Percentiles rank a stretch among this genome's conserved stretches.
Conservation (phyloP, 30 jellyfish, hydroid and myxozoan genomes). For the Mastigias papua region DNA sequence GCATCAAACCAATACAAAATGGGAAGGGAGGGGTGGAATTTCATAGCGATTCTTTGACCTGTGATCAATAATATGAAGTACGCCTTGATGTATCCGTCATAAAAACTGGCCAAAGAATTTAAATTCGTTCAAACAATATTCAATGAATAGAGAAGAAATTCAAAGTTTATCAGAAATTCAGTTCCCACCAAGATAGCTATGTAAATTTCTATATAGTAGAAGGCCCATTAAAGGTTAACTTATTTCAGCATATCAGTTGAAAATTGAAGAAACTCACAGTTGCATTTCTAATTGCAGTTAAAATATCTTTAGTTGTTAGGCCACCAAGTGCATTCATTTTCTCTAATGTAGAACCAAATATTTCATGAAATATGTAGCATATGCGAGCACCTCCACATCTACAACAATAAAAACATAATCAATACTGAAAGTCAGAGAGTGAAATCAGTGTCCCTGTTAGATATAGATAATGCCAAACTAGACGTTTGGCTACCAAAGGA, state of each 20-base stretch:
- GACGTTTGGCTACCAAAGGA: not conserved
- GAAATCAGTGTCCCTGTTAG: not conserved
- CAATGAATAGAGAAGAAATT: too few species aligned
- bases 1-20: too few species aligned
- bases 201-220: not conserved
- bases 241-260: not conserved
- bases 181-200: too few species aligned
- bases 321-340: conserved; percentile 89
- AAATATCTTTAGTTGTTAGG: conserved; percentile 83
- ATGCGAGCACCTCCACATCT: conserved; percentile 98
- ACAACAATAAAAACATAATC: not conserved
- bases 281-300: conserved; percentile 96
- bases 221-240: not conserved
- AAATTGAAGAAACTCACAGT: conserved; percentile 64
- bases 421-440: not conserved
- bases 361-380: conserved; percentile 90
- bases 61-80: too few species aligned
- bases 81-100: too few species aligned
- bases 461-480: not conserved
- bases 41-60: too few species aligned
- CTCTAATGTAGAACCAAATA: conserved; percentile 83
- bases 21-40: too few species aligned
- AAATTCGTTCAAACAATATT: too few species aligned
- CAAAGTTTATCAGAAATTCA: too few species aligned
- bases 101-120: too few species aligned